These are phyloP conservation scores for Mycetomoellerius zeteki DNA, from an alignment of 1,140 invertebrate genomes.

Conservation along the genomic window DNA sequence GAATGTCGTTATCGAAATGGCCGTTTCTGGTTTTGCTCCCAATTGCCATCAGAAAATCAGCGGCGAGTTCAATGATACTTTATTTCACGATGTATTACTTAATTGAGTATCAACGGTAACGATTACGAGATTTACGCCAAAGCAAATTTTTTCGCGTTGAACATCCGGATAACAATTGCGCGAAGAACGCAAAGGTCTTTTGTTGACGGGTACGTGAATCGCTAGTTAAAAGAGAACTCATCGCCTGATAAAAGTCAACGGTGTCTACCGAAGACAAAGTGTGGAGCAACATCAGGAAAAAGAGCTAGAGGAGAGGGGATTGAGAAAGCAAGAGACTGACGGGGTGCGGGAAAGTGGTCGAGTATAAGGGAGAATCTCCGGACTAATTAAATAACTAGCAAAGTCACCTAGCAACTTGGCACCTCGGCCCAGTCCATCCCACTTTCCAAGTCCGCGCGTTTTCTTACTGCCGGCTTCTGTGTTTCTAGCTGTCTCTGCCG, in stretches of 20 bases:
- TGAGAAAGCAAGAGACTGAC: neutral
- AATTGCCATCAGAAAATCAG: conserved; percentile 1
- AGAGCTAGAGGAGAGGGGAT: conserved; percentile 43
- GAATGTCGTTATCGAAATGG: conserved; percentile 69
- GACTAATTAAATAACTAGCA: conserved; percentile 83
- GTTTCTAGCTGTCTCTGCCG: conserved; percentile 68
- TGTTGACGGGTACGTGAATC: neutral
- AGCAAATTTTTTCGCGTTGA: neutral
- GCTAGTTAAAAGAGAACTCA: conserved; percentile 40
- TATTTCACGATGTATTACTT: conserved; percentile 13
- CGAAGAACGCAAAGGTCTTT: neutral
- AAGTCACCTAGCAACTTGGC: conserved; percentile 82
- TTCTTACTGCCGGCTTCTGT: conserved; percentile 74
- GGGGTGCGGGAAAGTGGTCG: conserved; percentile 57
- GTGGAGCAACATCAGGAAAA: conserved; percentile 50
- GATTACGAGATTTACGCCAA: conserved; percentile 11
- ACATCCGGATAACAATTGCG: neutral
- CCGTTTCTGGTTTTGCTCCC: conserved; percentile 45
- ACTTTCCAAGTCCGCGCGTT: conserved; percentile 74
- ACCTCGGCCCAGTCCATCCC: conserved; percentile 75
- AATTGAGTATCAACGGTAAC: conserved; percentile 23
- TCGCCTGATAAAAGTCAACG: conserved; percentile 48
- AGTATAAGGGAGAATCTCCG: conserved; percentile 76
- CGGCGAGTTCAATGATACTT: neutral
- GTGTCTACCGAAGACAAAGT: neutral